A percentile compares a stretch with the other conserved stretches of the same genome.
Evolutionary conservation across 2,888 invertebrate genomes (phyloP).

Genomic region (Elgonia sp.): DNA sequence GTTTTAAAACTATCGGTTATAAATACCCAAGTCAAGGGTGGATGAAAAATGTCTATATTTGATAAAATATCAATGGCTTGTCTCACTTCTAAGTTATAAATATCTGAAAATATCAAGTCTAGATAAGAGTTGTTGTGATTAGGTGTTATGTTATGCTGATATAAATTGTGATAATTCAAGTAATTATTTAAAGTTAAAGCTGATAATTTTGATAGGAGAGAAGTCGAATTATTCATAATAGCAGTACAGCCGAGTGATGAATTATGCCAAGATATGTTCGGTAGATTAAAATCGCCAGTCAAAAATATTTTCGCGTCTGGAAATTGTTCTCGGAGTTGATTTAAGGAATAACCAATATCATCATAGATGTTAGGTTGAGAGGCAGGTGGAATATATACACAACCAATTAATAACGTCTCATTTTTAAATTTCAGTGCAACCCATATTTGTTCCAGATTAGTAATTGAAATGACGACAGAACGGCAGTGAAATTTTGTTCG

Average conservation of each 20-base stretch:
- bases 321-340: neutral
- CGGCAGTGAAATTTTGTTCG: neutral
- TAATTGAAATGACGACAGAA: neutral
- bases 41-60: conserved; percentile 8
- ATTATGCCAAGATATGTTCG: conserved; percentile 4
- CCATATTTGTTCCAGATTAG: conserved; percentile 11
- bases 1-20: neutral
- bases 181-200: neutral
- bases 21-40: conserved; percentile 14
- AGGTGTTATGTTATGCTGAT: neutral
- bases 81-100: neutral
- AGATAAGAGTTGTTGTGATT: neutral
- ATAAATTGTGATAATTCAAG: conserved; percentile 6
- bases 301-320: neutral
- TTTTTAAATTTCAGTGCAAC: neutral
- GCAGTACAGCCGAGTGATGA: neutral
- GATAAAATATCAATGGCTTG: conserved; percentile 6
- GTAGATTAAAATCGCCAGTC: conserved; percentile 21
- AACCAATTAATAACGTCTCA: neutral
- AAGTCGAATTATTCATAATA: neutral
- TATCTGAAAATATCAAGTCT: conserved; percentile 7
- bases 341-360: neutral
- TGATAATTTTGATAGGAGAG: neutral
- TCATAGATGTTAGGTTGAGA: neutral
- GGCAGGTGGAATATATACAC: conserved; percentile 13